Evolutionary conservation across 1,140 invertebrate species (phyloP).

Genomic region (Drosophila pandora): DNA sequence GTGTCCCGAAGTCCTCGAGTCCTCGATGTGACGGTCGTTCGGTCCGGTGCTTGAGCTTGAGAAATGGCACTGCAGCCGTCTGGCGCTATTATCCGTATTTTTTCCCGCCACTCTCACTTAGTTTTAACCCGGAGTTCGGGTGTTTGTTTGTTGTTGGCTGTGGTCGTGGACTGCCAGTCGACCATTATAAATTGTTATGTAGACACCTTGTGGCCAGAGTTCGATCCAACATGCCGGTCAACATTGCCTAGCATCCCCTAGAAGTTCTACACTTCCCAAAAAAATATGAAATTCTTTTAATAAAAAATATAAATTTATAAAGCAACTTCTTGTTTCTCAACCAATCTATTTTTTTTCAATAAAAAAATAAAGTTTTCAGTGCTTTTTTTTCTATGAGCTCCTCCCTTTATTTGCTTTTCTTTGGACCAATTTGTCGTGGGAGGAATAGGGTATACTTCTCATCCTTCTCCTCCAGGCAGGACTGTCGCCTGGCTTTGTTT

Average conservation of each 20-base stretch:
- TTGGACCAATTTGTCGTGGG: slow-evolving; percentile 37
- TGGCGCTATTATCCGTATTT: slow-evolving; percentile 46
- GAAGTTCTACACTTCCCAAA: slow-evolving; percentile 1
- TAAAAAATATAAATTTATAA: no score
- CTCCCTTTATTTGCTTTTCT: slow-evolving; percentile 25
- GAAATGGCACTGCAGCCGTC: slow-evolving; percentile 58
- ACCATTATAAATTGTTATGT: slow-evolving; percentile 58
- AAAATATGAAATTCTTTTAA: not conserved
- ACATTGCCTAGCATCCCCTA: slow-evolving; percentile 9
- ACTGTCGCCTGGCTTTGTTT: slow-evolving; percentile 42
- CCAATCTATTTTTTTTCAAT: no score
- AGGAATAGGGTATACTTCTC: not conserved
- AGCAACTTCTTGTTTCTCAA: no score
- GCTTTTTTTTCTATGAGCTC: not conserved
- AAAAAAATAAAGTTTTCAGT: slow-evolving; percentile 1
- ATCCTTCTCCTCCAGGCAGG: not conserved
- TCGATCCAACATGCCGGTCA: slow-evolving; percentile 32
- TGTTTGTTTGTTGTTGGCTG: slow-evolving; percentile 32
- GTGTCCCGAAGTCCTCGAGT: slow-evolving; percentile 9
- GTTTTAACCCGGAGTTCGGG: slow-evolving; percentile 16
- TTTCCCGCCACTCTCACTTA: slow-evolving; percentile 31
- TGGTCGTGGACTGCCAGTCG: slow-evolving; percentile 37
- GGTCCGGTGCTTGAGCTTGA: slow-evolving; percentile 48
- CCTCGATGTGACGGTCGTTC: slow-evolving; percentile 24
- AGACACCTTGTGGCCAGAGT: slow-evolving; percentile 45